Evolutionary conservation across 2,797 vertebrate genomes (phyloP).

Genomic region (Pangasius krempfi): DNA sequence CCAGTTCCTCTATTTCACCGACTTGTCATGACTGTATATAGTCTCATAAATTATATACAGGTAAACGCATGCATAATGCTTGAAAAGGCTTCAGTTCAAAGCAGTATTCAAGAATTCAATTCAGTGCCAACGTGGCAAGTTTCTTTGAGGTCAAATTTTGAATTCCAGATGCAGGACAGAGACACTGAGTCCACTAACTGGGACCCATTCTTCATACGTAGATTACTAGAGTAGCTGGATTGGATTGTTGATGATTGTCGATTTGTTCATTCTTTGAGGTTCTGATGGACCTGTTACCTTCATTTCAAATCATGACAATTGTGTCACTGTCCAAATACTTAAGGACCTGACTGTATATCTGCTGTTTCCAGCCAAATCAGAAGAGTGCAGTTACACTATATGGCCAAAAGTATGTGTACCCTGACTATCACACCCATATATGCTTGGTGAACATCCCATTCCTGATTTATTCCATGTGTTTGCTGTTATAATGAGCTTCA

Average conservation of each 20-base stretch:
- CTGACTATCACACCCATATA: no score
- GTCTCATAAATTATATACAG: neutral
- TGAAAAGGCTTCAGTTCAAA: neutral
- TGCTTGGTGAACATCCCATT: neutral
- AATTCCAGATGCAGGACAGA: neutral
- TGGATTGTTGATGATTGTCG: neutral
- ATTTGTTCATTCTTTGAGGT: neutral
- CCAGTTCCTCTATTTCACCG: neutral
- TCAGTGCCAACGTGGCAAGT: neutral
- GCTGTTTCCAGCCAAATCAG: no score
- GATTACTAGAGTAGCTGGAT: neutral
- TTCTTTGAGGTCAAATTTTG: neutral
- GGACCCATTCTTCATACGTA: neutral
- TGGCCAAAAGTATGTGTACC: neutral
- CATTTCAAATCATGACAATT: no score
- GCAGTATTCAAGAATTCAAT: no score
- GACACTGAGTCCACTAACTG: neutral
- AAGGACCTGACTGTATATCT: no score
- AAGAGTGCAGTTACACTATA: neutral
- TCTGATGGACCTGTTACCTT: neutral
- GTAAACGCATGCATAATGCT: neutral
- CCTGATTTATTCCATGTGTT: neutral
- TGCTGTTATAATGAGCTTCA: neutral
- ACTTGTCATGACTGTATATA: neutral
- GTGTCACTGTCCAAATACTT: no score